Evolutionary conservation across 2,113 vertebrate genomes (phyloP), one percentile per base, ranked within the genome.

Genomic region (Haemorhous mexicanus): DNA sequence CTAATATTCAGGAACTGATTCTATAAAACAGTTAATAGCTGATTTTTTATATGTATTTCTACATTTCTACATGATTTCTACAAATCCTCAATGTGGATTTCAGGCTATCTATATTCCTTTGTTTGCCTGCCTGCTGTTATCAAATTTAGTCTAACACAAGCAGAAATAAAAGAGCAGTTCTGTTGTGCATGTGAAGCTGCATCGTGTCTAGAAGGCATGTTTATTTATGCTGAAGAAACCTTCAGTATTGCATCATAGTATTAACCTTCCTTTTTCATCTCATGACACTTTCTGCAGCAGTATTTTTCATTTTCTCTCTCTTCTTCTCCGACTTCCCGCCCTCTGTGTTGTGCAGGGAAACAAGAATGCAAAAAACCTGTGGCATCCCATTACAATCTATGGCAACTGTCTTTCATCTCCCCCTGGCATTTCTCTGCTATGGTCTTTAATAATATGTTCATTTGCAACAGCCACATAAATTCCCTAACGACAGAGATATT

Each of bases 181-280:
- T 6, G 3, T 44, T 28, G 15, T 39, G 28, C 30, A 32, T 28
- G 20, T 59, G 58, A 86, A 66, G n/a, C 17, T 76, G 16, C 5
- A 5, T 68, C 58, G 17, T 52, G 18, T 27, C 47, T 59, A 61
- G 75, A 84, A 69, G 37, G 21, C 35, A n/a, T 10, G 21, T 41
- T 17, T 44, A 24, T 81, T 86, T 69, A 37, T 2, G 1, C 13
- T 70, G 47, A 84, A 80, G 33, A 75, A 81, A 78, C 47, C 6
- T 89, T 93, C 37, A 53, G 37, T 35, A 21, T 53, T 61, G 12
- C 10, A 59, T 84, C 23, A n/a, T 16, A 88, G 66, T 56, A 77
- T 90, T 97, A 22, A 87, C 79, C 87, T 96, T 96, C 56, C 59
- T 95, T 94, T 97, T 97, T 59, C 46, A 41, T 90, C 89, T 95